These are phyloP conservation scores for Polypterus bichir DNA, from an alignment of 2,113 vertebrate species.

Conservation along the genomic window DNA sequence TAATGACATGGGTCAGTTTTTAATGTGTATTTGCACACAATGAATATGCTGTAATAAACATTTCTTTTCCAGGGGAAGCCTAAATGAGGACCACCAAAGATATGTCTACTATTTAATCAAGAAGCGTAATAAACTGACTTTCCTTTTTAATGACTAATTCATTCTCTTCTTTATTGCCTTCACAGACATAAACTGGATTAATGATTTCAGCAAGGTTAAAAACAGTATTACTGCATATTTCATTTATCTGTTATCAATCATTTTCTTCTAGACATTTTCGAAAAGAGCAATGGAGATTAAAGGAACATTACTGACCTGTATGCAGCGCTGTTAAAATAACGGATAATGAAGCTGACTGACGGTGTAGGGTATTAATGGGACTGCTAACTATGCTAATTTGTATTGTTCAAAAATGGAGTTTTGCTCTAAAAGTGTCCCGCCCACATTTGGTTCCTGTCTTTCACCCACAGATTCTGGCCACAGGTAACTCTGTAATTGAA, in stretches of 20 bases:
- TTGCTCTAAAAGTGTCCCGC: too few species aligned
- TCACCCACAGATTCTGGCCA: too few species aligned
- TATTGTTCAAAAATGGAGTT: too few species aligned
- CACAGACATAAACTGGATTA: constrained; percentile 58
- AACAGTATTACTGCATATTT: constrained; percentile 54
- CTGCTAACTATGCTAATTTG: too few species aligned
- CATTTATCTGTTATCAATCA: constrained; percentile 54
- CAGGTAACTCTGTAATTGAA: too few species aligned
- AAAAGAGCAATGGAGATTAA: constrained; percentile 48
- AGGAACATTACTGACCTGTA: constrained; percentile 47
- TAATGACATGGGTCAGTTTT: too few species aligned
- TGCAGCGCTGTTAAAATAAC: background rate
- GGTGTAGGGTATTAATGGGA: too few species aligned
- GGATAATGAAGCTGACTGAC: background rate
- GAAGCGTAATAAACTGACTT: constrained; percentile 62
- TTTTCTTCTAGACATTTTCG: constrained; percentile 40
- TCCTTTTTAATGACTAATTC: constrained; percentile 58
- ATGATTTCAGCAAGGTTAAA: constrained; percentile 63
- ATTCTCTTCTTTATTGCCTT: constrained; percentile 59
- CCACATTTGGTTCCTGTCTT: too few species aligned
- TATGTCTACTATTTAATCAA: constrained; percentile 59
- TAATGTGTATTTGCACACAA: background rate
- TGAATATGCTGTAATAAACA: background rate
- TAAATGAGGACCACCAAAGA: constrained; percentile 25
- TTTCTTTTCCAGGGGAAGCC: constrained; percentile 19